Evolutionary conservation across 2,797 vertebrate genomes (phyloP), one percentile per base, ranked within the genome.

Genomic region (Petrocephalus schoutedeni): DNA sequence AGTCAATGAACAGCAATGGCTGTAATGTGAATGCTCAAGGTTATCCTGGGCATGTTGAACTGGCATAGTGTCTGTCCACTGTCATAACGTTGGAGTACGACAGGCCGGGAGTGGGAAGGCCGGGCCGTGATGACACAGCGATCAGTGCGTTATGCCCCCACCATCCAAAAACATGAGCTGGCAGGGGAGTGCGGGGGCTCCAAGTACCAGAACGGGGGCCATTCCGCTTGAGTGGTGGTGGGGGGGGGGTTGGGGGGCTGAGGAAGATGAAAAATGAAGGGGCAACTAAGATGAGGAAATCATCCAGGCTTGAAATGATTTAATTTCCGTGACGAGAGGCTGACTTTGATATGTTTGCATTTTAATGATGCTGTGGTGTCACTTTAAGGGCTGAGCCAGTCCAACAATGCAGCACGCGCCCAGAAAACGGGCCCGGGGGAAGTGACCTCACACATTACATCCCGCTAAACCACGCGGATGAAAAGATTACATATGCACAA

Each of bases 221-320:
- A 92, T 94, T 95, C 92, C 89, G 89, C 87, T 89, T 95, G 94
- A 94, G 92, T 89, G 90, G 89, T 93, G 92, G 56, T 71, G 90
- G 83, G 91, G 91, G 92, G 89, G 91, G 90, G 92, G 92, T 93
- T 93, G 93, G 95, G 91, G 90, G 92, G 89, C 53, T 1, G 90
- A 91, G 85, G 89, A 89, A 93, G 93, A 94, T 93, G 92, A 94
- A 94, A 95, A 93, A 92, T 89, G 91, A 89, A 87, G 91, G 89
- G 91, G 90, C 92, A 90, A 90, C 89, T 14, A 89, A 88, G 88
- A 90, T 71, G 90, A 88, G 91, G 91, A 91, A 92, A 91, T 90
- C 94, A 93, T 91, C 92, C 94, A 94, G 92, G 94, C 95, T 94
- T 94, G 94, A 96, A 96, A 96, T 95, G 0, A 96, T 96, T 96